Evolutionary conservation across 1,140 invertebrate species (phyloP).

Genomic region (Heliconius melpomene): DNA sequence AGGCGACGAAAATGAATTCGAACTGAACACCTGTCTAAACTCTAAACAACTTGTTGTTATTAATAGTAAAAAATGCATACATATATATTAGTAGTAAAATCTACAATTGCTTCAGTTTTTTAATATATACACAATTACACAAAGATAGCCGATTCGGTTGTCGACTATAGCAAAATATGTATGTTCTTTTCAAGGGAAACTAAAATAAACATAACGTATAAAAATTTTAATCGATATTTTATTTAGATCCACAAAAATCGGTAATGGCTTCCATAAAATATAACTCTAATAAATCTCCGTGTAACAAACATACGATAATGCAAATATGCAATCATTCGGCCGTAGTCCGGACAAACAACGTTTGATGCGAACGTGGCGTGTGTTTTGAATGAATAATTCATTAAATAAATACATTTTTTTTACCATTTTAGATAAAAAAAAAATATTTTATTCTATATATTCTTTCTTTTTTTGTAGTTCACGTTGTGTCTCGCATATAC

Average conservation of each 20-base stretch:
- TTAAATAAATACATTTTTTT: constrained; percentile 15
- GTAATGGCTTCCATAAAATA: constrained; percentile 8
- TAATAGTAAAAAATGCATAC: too few relatives aligned
- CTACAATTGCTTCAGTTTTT: too few relatives aligned
- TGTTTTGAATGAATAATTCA: constrained; percentile 41
- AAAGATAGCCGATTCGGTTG: too few relatives aligned
- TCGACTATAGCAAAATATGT: too few relatives aligned
- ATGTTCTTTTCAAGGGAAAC: not conserved
- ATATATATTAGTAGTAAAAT: too few relatives aligned
- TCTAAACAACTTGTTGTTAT: too few relatives aligned
- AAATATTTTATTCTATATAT: too few relatives aligned
- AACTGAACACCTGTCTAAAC: too few relatives aligned
- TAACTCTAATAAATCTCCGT: constrained; percentile 4
- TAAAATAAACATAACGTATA: not conserved
- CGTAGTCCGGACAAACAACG: not conserved
- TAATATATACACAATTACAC: too few relatives aligned
- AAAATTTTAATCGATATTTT: not conserved
- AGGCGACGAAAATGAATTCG: too few relatives aligned
- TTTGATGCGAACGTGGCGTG: constrained; percentile 4
- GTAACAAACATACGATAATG: constrained; percentile 7
- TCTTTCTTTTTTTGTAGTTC: too few relatives aligned
- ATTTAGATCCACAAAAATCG: not conserved
- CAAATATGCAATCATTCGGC: constrained; percentile 7
- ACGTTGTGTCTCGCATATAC: too few relatives aligned
- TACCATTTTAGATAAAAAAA: not conserved